Percentiles rank a stretch among this genome's conserved stretches.
Evolutionary conservation across 92 coral and sea anemone species (phyloP).

Genomic region (Chrysogorgia sp.): DNA sequence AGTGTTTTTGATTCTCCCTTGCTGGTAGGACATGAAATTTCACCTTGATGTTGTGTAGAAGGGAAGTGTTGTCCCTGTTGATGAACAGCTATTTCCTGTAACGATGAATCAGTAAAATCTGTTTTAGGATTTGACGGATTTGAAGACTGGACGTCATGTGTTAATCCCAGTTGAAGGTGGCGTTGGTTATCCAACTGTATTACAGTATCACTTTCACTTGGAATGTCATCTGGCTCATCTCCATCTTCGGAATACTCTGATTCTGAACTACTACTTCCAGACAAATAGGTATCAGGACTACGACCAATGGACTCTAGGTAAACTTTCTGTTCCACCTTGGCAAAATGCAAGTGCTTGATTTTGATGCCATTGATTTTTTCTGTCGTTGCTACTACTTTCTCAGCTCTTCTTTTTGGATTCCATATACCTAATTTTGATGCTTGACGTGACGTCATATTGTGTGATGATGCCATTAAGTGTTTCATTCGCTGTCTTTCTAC

Average conservation of each 20-base stretch:
- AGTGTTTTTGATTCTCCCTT: constrained; percentile 13
- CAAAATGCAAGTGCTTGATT: constrained; percentile 15
- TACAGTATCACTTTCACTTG: background rate
- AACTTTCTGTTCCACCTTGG: constrained; percentile 23
- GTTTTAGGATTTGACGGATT: constrained; percentile 10
- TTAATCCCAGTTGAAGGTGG: background rate
- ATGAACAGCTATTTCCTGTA: constrained; percentile 23
- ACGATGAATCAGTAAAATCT: constrained; percentile 11
- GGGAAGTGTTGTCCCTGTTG: constrained; percentile 3
- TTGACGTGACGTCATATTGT: constrained; percentile 9
- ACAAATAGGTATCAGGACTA: constrained; percentile 43
- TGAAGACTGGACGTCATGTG: constrained; percentile 4
- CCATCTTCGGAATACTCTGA: constrained; percentile 43
- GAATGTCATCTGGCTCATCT: constrained; percentile 5
- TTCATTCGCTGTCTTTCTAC: constrained; percentile 47
- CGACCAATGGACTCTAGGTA: constrained; percentile 50
- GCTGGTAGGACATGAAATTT: constrained; percentile 15
- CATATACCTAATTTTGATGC: constrained; percentile 5
- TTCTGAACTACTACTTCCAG: constrained; percentile 51
- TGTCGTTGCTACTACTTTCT: constrained; percentile 2
- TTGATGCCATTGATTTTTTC: constrained; percentile 11
- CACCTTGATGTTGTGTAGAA: constrained; percentile 22
- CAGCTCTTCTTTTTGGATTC: constrained; percentile 6
- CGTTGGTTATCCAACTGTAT: background rate
- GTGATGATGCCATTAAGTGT: too few relatives aligned